These are phyloP conservation scores for Neodontobutis hainanensis DNA, from an alignment of 2,113 vertebrate species.

Conservation along the genomic window DNA sequence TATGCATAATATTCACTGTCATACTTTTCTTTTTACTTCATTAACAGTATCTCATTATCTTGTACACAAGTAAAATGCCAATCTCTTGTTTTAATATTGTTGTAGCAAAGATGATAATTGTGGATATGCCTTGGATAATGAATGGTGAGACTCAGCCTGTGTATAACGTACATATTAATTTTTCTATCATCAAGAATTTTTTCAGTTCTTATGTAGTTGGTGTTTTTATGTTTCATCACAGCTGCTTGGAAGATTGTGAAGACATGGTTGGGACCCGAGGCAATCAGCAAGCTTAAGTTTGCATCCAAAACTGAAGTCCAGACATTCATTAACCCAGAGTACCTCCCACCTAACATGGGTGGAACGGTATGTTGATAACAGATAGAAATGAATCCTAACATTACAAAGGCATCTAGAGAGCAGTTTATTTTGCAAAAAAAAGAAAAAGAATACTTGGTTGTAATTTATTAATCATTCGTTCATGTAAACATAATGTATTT, in stretches of 20 bases:
- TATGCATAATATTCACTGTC: no score
- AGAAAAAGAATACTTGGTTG: no score
- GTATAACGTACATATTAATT: not conserved
- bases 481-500: not conserved
- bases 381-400: not conserved
- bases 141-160: conserved; percentile 84
- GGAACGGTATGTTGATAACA: conserved; percentile 84
- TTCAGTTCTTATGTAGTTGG: not conserved
- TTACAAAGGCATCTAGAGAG: not conserved
- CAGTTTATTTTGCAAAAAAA: no score
- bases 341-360: conserved; percentile 92
- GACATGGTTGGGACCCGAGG: conserved; percentile 94
- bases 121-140: conserved; percentile 99
- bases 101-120: conserved; percentile 97
- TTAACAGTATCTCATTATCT: no score
- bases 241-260: conserved; percentile 98
- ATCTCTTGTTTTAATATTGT: conserved; percentile 30
- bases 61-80: not conserved
- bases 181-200: not conserved
- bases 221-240: conserved; percentile 51
- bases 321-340: conserved; percentile 85
- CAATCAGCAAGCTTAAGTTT: conserved; percentile 92
- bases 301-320: conserved; percentile 87
- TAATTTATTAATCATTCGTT: not conserved
- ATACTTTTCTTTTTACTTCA: no score